Conservation (phyloP, 2,113 vertebrate genomes). For the Sialia sialis region DNA sequence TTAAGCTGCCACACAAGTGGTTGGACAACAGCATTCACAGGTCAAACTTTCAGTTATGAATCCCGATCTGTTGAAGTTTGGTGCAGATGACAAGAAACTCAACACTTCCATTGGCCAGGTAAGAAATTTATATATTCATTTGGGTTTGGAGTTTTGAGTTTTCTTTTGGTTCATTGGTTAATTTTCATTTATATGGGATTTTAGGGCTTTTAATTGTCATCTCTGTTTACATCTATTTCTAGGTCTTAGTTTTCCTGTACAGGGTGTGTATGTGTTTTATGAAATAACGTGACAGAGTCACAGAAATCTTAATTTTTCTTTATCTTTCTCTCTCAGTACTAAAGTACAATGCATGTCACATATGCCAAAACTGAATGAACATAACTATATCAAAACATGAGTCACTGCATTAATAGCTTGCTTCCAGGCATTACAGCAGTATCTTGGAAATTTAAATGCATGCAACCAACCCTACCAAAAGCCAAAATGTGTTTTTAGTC, state of each 20-base stretch:
- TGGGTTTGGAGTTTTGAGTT: neutral
- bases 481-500: neutral
- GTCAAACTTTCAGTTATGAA: neutral
- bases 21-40: neutral
- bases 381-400: slow-evolving; percentile 10
- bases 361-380: neutral
- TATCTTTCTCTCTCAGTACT: neutral
- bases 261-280: neutral
- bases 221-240: neutral
- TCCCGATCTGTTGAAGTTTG: neutral
- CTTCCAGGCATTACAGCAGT: neutral
- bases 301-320: neutral
- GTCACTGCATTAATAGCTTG: neutral
- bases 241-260: neutral
- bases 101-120: neutral
- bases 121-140: neutral
- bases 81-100: neutral
- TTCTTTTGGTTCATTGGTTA: neutral
- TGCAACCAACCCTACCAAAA: neutral
- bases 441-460: neutral
- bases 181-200: neutral
- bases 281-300: neutral
- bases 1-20: neutral
- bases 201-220: fast-evolving
- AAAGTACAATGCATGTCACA: neutral